Conservation (phyloP, 2,113 vertebrate genomes). For the Nothobranchius kuhntae region DNA sequence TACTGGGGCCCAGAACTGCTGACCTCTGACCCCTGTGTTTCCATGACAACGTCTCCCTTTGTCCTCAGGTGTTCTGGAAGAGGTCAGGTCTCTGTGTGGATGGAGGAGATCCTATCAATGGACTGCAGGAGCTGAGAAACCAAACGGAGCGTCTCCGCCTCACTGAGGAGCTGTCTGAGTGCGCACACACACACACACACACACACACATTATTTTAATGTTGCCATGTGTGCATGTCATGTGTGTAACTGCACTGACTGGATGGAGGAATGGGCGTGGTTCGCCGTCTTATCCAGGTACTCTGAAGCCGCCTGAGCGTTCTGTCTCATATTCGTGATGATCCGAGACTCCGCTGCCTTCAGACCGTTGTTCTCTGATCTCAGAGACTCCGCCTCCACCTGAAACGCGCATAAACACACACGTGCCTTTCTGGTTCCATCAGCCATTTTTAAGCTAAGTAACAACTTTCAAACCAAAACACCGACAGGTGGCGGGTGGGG, state of each 20-base stretch:
- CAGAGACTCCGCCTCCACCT: conserved; percentile 81
- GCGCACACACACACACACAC: neutral
- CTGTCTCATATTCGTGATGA: conserved; percentile 78
- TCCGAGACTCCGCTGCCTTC: conserved; percentile 74
- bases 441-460: no score
- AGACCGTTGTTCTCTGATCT: conserved; percentile 77
- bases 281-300: conserved; percentile 79
- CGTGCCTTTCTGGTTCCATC: no score
- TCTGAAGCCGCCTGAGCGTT: conserved; percentile 85
- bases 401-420: conserved; percentile 4
- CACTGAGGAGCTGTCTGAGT: conserved; percentile 69
- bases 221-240: neutral
- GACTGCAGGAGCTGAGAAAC: conserved; percentile 75
- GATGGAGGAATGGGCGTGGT: conserved; percentile 78
- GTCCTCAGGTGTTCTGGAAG: neutral
- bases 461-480: no score
- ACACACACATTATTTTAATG: neutral
- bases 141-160: conserved; percentile 68
- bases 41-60: conserved; percentile 10
- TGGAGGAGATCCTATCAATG: conserved; percentile 72
- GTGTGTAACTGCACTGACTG: conserved; percentile 71
- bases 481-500: no score
- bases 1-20: no score
- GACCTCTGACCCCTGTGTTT: neutral
- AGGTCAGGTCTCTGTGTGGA: conserved; percentile 51